These are phyloP conservation scores for Drosophila watanabei DNA, from an alignment of 1,140 invertebrate species.

Conservation along the genomic window DNA sequence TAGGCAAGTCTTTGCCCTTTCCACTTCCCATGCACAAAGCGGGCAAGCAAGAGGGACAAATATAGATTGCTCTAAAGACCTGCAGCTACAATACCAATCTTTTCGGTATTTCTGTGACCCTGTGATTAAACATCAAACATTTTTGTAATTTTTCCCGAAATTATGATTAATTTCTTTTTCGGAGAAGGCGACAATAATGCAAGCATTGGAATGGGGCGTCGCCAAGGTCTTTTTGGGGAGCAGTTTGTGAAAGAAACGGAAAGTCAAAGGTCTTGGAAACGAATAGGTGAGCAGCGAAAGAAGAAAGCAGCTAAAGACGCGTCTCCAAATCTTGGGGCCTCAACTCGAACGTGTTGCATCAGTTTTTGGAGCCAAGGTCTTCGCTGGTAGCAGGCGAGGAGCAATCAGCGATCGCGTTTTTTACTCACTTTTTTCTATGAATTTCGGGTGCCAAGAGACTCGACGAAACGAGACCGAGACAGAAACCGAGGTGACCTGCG, in stretches of 20 bases:
- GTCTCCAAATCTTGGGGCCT: slow-evolving; percentile 22
- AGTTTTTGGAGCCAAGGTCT: slow-evolving; percentile 69
- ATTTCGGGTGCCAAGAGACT: slow-evolving; percentile 4
- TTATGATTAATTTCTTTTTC: slow-evolving; percentile 52
- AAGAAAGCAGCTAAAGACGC: slow-evolving; percentile 4
- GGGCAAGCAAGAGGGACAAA: slow-evolving; percentile 6
- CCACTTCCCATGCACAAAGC: background rate
- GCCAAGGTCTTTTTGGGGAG: slow-evolving; percentile 18
- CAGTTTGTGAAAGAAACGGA: slow-evolving; percentile 38
- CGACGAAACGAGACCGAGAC: slow-evolving; percentile 32
- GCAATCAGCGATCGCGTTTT: slow-evolving; percentile 10
- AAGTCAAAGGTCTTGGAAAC: slow-evolving; percentile 48
- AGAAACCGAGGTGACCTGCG: slow-evolving; percentile 54
- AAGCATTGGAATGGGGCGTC: background rate
- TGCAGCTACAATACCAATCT: background rate
- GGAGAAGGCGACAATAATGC: slow-evolving; percentile 11
- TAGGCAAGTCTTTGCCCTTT: background rate
- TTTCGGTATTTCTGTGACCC: slow-evolving; percentile 33
- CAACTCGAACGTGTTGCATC: background rate
- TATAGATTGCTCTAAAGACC: background rate
- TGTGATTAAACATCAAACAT: slow-evolving; percentile 32
- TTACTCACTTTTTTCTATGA: slow-evolving; percentile 2
- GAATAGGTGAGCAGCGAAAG: slow-evolving; percentile 35
- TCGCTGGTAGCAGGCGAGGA: slow-evolving; percentile 55
- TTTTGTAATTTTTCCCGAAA: slow-evolving; percentile 50